These are phyloP conservation scores for Sturmia bella DNA, from an alignment of 2,888 invertebrate genomes.

Conservation along the genomic window DNA sequence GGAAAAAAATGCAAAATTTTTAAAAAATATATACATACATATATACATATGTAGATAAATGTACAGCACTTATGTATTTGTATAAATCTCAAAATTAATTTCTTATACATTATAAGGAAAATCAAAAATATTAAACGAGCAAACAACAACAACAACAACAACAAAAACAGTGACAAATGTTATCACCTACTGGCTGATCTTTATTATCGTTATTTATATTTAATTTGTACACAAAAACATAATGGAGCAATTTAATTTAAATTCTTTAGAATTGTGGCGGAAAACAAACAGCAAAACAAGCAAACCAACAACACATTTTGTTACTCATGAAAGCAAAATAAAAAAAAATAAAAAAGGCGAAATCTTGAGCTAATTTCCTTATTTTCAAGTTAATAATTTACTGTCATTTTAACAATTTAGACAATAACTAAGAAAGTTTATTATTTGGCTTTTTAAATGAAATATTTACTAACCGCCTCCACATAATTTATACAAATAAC, in stretches of 20 bases:
- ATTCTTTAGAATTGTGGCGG: constrained; percentile 34
- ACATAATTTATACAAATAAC: constrained; percentile 34
- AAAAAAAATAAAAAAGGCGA: background rate
- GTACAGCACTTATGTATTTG: constrained; percentile 25
- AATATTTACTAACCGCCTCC: constrained; percentile 60
- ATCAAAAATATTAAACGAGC: background rate
- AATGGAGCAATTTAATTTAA: constrained; percentile 23
- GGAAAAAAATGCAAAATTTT: too few species aligned
- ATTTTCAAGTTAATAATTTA: constrained; percentile 18
- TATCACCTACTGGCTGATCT: constrained; percentile 64
- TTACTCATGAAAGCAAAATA: background rate
- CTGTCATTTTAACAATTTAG: constrained; percentile 10
- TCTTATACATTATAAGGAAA: constrained; percentile 31
- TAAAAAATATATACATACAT: too few species aligned
- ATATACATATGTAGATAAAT: background rate
- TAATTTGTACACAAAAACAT: constrained; percentile 28
- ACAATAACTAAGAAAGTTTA: background rate
- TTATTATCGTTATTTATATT: constrained; percentile 57
- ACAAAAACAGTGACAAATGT: constrained; percentile 46
- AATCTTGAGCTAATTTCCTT: constrained; percentile 11
- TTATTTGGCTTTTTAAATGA: background rate
- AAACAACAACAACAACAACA: constrained; percentile 31
- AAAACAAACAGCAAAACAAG: constrained; percentile 15
- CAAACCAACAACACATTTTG: background rate
- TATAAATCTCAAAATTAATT: constrained; percentile 23